Conservation (phyloP, 2,797 vertebrate genomes). For the Bovichtus variegatus region DNA sequence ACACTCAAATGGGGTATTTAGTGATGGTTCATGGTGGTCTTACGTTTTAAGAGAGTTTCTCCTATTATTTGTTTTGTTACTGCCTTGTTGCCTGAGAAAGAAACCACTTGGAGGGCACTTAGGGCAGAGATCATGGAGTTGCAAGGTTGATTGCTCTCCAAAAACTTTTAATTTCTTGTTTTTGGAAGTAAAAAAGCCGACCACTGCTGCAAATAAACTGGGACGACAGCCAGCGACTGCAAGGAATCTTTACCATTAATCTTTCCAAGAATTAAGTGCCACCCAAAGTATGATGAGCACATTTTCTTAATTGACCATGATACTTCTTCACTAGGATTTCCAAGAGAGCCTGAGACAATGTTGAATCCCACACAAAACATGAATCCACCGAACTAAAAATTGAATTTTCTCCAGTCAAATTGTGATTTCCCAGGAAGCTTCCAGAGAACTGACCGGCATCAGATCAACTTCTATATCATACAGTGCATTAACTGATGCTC, state of each 20-base stretch:
- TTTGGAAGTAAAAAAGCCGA: constrained; percentile 4
- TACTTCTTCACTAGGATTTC: not conserved
- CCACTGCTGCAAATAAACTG: constrained; percentile 16
- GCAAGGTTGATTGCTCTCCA: constrained; percentile 31
- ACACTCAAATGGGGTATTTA: constrained; percentile 10
- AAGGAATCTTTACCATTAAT: constrained; percentile 8
- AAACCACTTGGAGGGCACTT: constrained; percentile 49
- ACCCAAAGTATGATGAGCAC: not conserved
- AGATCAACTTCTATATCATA: constrained; percentile 25
- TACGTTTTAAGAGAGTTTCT: constrained; percentile 70
- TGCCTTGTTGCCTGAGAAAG: constrained; percentile 59
- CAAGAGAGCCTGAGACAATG: not conserved
- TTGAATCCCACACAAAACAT: not conserved
- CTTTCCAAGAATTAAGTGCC: constrained; percentile 14
- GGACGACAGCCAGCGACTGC: constrained; percentile 6
- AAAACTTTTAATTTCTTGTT: constrained; percentile 17
- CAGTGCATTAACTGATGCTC: not conserved
- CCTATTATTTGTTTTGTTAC: constrained; percentile 65
- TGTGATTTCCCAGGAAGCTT: not conserved
- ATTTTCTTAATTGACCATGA: constrained; percentile 9
- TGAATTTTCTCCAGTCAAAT: not conserved
- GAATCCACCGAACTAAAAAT: not conserved
- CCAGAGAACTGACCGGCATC: not conserved
- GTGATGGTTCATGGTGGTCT: constrained; percentile 24
- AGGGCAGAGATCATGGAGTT: constrained; percentile 11